Evolutionary conservation across 2,797 vertebrate genomes (phyloP).

Genomic region (Gymnocypris eckloni): DNA sequence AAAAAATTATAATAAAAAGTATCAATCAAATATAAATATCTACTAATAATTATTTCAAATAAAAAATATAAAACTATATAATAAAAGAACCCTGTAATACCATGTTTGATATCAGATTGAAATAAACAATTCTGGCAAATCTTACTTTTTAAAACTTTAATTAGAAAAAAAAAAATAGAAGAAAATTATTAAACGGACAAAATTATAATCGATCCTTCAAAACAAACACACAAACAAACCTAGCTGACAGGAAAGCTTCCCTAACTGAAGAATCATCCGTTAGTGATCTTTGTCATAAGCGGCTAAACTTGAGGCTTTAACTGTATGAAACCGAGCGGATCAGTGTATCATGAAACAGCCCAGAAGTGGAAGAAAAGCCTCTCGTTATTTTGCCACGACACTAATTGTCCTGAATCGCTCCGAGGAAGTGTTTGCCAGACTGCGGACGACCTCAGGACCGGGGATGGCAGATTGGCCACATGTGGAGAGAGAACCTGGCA

Average conservation of each 20-base stretch:
- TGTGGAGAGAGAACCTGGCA: slow-evolving; percentile 47
- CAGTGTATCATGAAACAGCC: slow-evolving; percentile 56
- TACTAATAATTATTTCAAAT: no score
- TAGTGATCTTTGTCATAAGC: slow-evolving; percentile 40
- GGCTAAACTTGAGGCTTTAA: slow-evolving; percentile 62
- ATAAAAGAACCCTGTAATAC: no score
- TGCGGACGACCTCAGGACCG: slow-evolving; percentile 61
- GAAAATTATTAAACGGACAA: no score
- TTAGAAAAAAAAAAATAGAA: no score
- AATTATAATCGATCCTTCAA: no score
- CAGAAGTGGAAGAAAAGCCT: slow-evolving; percentile 60
- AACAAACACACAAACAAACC: neutral
- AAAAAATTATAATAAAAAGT: no score
- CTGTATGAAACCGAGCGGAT: slow-evolving; percentile 45
- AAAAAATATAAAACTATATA: no score
- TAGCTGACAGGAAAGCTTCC: no score
- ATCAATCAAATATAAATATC: no score
- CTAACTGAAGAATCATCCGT: neutral
- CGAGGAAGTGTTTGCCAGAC: slow-evolving; percentile 50
- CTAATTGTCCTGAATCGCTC: slow-evolving; percentile 66
- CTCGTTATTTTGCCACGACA: slow-evolving; percentile 65
- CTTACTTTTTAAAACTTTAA: no score
- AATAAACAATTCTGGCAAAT: neutral
- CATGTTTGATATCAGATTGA: neutral
- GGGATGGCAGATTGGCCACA: slow-evolving; percentile 47